Base-by-base conservation (phyloP, 2,113 vertebrate species). In the Brienomyrus longianalis region DNA sequence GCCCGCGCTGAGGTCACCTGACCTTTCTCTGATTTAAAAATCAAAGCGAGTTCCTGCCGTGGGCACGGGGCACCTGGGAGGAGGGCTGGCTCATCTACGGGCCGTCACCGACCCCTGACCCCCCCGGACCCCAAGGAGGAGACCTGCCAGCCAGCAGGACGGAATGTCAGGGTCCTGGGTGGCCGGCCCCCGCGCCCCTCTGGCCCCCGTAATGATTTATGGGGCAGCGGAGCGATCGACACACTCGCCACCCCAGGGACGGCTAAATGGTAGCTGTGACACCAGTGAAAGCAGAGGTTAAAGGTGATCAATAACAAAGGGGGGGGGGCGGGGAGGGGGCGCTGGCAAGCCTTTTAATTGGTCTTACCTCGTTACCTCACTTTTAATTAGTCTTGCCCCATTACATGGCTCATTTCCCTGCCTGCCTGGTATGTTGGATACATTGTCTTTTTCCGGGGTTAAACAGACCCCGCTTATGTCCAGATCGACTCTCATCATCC, bases 271-370 rank as follows among this genome's bases (percentile, higher is more conserved):
- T 96, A 95, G 96, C 96, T 96, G 96, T 97, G 96, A 97, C 97
- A 98, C 96, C 94, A 94, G 94, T 96, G 96, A 96, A 96, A 96
- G 96, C 94, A 94, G 94, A 96, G 97, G 97, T 97, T 97, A 98
- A 97, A 97, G 97, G 97, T 97, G 97, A 97, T 97, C 97, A 97
- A 97, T 98, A 98, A 97, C 96, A 96, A 97, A 56, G 52, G 97
- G 93, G 84, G 85, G 59, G 86, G 83, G 74, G 48, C 31, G 86
- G 62, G 62, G 90, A 47, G 92, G 92, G 90, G 92, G 92, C 1
- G 92, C 91, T 93, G 93, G 92, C 93, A 94, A 86, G 92, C 92
- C 91, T 95, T 96, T 96, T 96, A 96, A 97, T 97, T 96, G 96
- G 96, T 95, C 95, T 96, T 91, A 91, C 92, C 94, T 95, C 93